Base-by-base conservation (phyloP, 1,140 invertebrate species). In the Elymnias hypermnestra region DNA sequence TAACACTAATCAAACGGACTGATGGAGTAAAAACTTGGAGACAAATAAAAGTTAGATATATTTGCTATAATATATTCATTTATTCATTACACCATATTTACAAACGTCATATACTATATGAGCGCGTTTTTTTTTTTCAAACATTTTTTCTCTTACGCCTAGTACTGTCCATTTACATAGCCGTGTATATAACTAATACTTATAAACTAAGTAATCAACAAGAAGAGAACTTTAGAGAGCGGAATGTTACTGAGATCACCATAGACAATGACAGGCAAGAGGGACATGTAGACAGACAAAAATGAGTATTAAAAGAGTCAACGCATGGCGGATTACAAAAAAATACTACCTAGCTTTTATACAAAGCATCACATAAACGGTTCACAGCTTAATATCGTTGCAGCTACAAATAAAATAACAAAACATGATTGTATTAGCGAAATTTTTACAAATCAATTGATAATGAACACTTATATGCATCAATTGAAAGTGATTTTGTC, bases 121-220 rank as follows among this genome's bases (percentile, higher is more conserved):
- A 63, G 63, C 50, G 57, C 63, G 17, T 64, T 53, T 57, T 57
- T 59, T 72, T 75, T 79, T 77, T 74, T 71, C 58, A 60, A 64
- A 65, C 62, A 68, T 70, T 68, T 65, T 62, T 50, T 22, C 48
- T 61, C 67, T 67, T 76, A 71, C 33, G 50, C 39, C 66, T 79
- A 82, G 56, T 76, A 81, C 81, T 84, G 81, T 79, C 75, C 73
- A 66, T 78, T 76, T 69, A 66, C 61, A 60, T 62, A 66, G 66
- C 62, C 65, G 58, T 63, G 51, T 64, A 60, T n/a, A 57, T 54
- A 54, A 57, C 53, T 58, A 61, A 31, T 19, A 46, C 58, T 68
- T 66, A 63, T 47, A 5, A 58, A 51, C 36, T 25, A 44, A 53
- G 28, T 39, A 41, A 45, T 59, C 46, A 35, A 52, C 40, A 57